phyloP scores from a whole-genome alignment of 2,797 vertebrate genomes.

The Macropodus opercularis region DNA sequence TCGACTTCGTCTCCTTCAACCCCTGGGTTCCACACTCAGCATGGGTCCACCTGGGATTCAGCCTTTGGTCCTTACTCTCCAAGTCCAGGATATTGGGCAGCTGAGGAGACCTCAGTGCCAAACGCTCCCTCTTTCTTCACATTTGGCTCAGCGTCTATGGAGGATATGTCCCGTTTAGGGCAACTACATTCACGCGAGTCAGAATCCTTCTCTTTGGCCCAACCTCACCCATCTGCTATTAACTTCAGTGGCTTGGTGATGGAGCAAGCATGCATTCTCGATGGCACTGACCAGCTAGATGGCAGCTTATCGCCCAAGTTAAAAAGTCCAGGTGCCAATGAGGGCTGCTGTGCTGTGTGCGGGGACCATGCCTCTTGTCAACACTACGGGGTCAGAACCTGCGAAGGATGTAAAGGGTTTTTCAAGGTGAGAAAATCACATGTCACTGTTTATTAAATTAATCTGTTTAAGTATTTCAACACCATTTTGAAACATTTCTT shows the following conservation, averaged over 20 bases:
- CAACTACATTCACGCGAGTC: slow-evolving; percentile 69
- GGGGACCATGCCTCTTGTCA: slow-evolving; percentile 96
- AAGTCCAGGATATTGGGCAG: slow-evolving; percentile 85
- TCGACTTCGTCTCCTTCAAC: slow-evolving; percentile 88
- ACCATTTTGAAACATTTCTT: slow-evolving; percentile 9
- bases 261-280: slow-evolving; percentile 61
- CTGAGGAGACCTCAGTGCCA: slow-evolving; percentile 81
- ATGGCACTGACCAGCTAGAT: slow-evolving; percentile 54
- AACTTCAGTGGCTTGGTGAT: slow-evolving; percentile 77
- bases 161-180: slow-evolving; percentile 68
- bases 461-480: too few species aligned
- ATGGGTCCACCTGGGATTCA: slow-evolving; percentile 86
- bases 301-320: slow-evolving; percentile 65
- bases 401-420: slow-evolving; percentile 92
- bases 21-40: slow-evolving; percentile 86
- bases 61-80: slow-evolving; percentile 88
- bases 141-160: slow-evolving; percentile 61
- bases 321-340: slow-evolving; percentile 75
- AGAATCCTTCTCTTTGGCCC: slow-evolving; percentile 66
- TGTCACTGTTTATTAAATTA: too few species aligned
- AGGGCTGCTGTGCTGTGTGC: slow-evolving; percentile 93
- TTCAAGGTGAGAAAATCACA: slow-evolving; percentile 83
- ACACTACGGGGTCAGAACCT: slow-evolving; percentile 94
- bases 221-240: slow-evolving; percentile 58
- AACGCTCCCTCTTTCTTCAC: slow-evolving; percentile 87